Evolutionary conservation across 2,888 invertebrate species (phyloP).

Genomic region (Reticulitermes lucifugus): DNA sequence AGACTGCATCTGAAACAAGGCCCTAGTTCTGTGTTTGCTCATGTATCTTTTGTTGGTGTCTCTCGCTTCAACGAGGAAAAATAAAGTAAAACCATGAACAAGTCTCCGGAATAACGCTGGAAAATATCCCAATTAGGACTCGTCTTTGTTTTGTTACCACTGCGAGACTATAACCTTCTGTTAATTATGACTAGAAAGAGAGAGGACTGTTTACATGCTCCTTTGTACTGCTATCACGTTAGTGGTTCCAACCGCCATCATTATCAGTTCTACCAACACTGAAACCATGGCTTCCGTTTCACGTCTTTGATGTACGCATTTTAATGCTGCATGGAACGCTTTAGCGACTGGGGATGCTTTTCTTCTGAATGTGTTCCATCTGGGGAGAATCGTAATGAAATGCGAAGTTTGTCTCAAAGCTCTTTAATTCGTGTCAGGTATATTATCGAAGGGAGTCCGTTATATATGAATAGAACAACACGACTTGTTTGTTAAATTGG

Average conservation of each 20-base stretch:
- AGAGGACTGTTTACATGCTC: neutral
- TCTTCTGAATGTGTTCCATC: neutral
- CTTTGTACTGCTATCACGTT: slow-evolving; percentile 22
- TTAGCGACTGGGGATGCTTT: neutral
- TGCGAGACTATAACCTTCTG: neutral
- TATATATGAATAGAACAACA: too few relatives aligned
- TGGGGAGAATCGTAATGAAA: neutral
- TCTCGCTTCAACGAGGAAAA: too few relatives aligned
- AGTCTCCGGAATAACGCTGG: neutral
- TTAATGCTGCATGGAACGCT: neutral
- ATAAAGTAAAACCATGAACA: neutral
- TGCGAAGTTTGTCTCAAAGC: neutral
- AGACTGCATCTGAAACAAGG: too few relatives aligned
- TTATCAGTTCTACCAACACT: slow-evolving; percentile 9
- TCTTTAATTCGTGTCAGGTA: too few relatives aligned
- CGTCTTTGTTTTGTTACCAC: slow-evolving; percentile 21
- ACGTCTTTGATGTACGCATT: neutral
- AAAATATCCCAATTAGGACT: slow-evolving; percentile 15
- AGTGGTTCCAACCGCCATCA: slow-evolving; percentile 22
- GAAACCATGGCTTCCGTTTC: neutral
- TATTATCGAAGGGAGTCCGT: too few relatives aligned
- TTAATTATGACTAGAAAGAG: slow-evolving; percentile 24
- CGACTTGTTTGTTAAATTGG: too few relatives aligned
- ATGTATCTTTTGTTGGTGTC: too few relatives aligned
- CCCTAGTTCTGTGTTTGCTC: too few relatives aligned